phyloP scores from a whole-genome alignment of 1,140 invertebrate genomes.

The Camponotus vicinus region DNA sequence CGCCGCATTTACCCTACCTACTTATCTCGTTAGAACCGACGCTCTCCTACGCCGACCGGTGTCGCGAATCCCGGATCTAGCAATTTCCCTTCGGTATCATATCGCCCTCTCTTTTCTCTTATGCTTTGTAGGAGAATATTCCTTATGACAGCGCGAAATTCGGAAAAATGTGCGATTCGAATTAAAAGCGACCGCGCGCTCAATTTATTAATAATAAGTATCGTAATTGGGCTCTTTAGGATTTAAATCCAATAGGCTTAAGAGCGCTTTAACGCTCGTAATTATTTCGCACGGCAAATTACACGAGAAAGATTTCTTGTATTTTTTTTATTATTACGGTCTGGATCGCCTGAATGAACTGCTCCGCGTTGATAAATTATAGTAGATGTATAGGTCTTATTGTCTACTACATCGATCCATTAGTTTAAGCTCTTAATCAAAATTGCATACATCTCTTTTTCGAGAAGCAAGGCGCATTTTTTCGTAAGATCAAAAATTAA shows the following conservation, averaged over 20 bases:
- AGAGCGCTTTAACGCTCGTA: slow-evolving; percentile 21
- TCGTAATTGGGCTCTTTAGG: slow-evolving; percentile 49
- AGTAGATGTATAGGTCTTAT: not conserved
- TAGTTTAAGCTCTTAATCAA: too few species aligned
- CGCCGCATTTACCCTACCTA: slow-evolving; percentile 59
- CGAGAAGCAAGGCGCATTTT: too few species aligned
- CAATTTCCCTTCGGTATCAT: not conserved
- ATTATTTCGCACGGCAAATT: slow-evolving; percentile 46
- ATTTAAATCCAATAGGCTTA: slow-evolving; percentile 25
- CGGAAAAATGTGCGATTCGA: slow-evolving; percentile 17
- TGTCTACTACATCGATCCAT: not conserved
- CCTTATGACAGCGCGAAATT: not conserved
- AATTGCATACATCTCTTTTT: too few species aligned
- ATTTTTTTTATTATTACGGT: not conserved
- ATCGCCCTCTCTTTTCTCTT: not conserved
- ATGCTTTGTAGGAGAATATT: slow-evolving; percentile 12
- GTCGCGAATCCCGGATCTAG: slow-evolving; percentile 34
- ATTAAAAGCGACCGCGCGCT: not conserved
- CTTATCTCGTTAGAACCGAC: slow-evolving; percentile 66
- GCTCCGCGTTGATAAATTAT: not conserved
- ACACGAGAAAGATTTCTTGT: not conserved
- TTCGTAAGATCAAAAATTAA: too few species aligned
- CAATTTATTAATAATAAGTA: slow-evolving; percentile 40
- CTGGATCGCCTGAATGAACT: not conserved
- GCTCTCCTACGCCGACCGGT: slow-evolving; percentile 52